Base-by-base conservation (phyloP, 1,140 invertebrate genomes). In the Macrostomum lignano region DNA sequence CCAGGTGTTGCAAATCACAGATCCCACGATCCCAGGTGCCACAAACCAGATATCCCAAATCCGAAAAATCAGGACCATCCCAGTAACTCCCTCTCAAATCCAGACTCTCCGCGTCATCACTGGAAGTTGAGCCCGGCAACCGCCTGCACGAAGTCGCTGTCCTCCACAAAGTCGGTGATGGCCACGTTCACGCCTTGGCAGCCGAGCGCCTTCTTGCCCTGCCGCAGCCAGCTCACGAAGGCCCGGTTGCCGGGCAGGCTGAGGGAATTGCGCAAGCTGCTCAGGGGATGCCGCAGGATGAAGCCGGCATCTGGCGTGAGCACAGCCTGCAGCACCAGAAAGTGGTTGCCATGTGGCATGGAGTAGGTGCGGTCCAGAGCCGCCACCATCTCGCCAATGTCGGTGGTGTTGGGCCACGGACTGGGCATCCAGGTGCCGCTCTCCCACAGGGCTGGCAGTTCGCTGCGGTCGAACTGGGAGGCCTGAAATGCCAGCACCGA, bases 391-490 rank as follows among this genome's bases (percentile, higher is more conserved):
- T 62, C 51, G n/a, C 54, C 39, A 0, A 63, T 46, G 24, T 53
- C 55, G n/a, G 65, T 60, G 14, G 71, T 72, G 33, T 71, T 66
- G 0, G 74, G 71, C 74, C 74, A 81, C 0, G 73, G 73, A 1
- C 70, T 73, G 2, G 67, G 69, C 55, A 74, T 68, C 26, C n/a
- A n/a, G n/a, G n/a, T n/a, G 61, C 46, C 29, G 55, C 59, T 3
- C 62, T 62, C 3, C 67, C 66, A 72, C 73, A 77, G 15, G 74
- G 60, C 51, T 11, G 43, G 39, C 11, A 61, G 62, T 32, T 59
- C 46, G 33, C 55, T 54, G 14, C 60, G 58, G 10, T n/a, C n/a
- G n/a, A n/a, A n/a, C n/a, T n/a, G n/a, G n/a, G n/a, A n/a, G n/a
- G n/a, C n/a, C n/a, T n/a, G n/a, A n/a, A n/a, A n/a, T n/a, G n/a